phyloP scores from a whole-genome alignment of 2,888 invertebrate species.

The Cheilosia vulpina region DNA sequence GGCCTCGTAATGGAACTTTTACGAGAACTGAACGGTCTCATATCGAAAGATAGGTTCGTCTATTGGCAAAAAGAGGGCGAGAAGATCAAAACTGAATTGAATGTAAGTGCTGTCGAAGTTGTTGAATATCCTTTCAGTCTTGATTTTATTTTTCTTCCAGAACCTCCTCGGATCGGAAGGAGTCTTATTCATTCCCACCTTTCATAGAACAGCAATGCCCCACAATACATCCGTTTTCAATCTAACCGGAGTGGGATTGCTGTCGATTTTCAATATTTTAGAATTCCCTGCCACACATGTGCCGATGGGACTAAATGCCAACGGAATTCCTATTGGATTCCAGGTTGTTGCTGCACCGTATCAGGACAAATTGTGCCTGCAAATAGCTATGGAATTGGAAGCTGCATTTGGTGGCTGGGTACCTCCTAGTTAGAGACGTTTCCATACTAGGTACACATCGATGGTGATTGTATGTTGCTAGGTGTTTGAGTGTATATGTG shows the following conservation, averaged over 20 bases:
- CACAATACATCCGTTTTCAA: slow-evolving; percentile 87
- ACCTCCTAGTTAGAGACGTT: slow-evolving; percentile 82
- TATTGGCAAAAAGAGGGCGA: slow-evolving; percentile 77
- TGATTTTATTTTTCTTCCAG: slow-evolving; percentile 65
- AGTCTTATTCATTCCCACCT: slow-evolving; percentile 90
- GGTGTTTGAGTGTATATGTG: slow-evolving; percentile 66
- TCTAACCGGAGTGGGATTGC: slow-evolving; percentile 78
- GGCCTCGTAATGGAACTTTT: slow-evolving; percentile 79
- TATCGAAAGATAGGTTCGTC: slow-evolving; percentile 74
- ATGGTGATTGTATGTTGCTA: slow-evolving; percentile 26
- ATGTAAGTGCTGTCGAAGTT: slow-evolving; percentile 75
- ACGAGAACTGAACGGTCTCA: slow-evolving; percentile 77
- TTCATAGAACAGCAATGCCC: slow-evolving; percentile 86
- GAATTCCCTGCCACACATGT: slow-evolving; percentile 91
- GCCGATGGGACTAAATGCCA: slow-evolving; percentile 87
- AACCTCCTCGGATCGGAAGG: slow-evolving; percentile 87
- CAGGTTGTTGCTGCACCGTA: slow-evolving; percentile 90
- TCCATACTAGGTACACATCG: not conserved
- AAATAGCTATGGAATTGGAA: slow-evolving; percentile 91
- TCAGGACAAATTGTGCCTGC: slow-evolving; percentile 91
- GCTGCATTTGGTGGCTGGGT: slow-evolving; percentile 92
- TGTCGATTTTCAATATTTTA: slow-evolving; percentile 85
- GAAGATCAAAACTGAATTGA: slow-evolving; percentile 76
- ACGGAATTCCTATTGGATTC: slow-evolving; percentile 90
- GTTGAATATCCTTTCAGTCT: not conserved